phyloP scores from a whole-genome alignment of 2,888 invertebrate genomes.

The Leucoma salicis region DNA sequence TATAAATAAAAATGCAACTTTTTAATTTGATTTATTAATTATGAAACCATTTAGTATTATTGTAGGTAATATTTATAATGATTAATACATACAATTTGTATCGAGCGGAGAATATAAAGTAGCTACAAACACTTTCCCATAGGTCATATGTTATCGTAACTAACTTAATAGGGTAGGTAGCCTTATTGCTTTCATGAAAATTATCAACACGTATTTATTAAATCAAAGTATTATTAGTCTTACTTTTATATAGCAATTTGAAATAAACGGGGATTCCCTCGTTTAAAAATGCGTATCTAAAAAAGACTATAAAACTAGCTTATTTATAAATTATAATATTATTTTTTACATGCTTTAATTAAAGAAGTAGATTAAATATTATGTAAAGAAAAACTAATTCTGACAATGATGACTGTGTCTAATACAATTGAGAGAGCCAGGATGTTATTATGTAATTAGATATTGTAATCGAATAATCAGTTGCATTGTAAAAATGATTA shows the following conservation, averaged over 20 bases:
- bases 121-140: too few species aligned
- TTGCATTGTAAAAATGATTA: slow-evolving; percentile 28
- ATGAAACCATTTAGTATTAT: too few species aligned
- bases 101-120: too few species aligned
- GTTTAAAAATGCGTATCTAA: background rate
- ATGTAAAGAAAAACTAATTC: slow-evolving; percentile 20
- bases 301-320: background rate
- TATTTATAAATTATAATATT: background rate
- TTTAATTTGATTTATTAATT: too few species aligned
- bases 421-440: slow-evolving; percentile 19
- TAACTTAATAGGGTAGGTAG: too few species aligned
- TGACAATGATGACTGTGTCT: slow-evolving; percentile 33
- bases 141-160: too few species aligned
- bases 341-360: slow-evolving; percentile 21
- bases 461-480: slow-evolving; percentile 48
- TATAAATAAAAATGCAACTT: too few species aligned
- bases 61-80: too few species aligned
- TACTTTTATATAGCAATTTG: background rate
- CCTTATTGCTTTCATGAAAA: too few species aligned
- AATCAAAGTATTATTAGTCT: too few species aligned
- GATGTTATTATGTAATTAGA: slow-evolving; percentile 33
- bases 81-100: too few species aligned
- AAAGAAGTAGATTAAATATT: background rate
- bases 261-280: background rate
- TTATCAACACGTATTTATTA: too few species aligned